Evolutionary conservation across 2,113 vertebrate genomes (phyloP).

Genomic region (Odocoileus virginianus): DNA sequence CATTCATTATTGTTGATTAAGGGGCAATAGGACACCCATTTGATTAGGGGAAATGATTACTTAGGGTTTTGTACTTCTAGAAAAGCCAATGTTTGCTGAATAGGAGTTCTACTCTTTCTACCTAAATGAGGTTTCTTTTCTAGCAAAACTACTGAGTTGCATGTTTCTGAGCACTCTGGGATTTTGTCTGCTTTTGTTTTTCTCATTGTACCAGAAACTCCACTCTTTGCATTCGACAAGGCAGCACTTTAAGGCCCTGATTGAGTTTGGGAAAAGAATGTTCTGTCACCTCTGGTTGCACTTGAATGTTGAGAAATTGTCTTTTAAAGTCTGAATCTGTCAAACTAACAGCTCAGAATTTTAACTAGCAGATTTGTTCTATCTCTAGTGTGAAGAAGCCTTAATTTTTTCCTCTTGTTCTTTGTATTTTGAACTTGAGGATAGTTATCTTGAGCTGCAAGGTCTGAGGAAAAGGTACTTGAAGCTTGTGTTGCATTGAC

Average conservation of each 20-base stretch:
- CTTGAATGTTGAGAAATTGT: neutral
- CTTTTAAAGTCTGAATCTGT: slow-evolving; percentile 17
- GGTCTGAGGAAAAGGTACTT: neutral
- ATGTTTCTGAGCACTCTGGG: neutral
- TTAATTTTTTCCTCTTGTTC: slow-evolving; percentile 13
- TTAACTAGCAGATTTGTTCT: neutral
- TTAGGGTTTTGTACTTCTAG: neutral
- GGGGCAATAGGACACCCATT: neutral
- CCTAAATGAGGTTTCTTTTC: neutral
- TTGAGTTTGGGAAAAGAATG: neutral
- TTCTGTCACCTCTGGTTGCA: neutral
- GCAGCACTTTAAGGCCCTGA: neutral
- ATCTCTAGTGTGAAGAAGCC: neutral
- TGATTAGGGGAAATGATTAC: neutral
- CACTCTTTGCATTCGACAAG: neutral
- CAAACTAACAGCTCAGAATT: slow-evolving; percentile 29
- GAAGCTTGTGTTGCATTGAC: neutral
- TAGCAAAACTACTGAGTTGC: neutral
- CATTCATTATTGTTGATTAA: neutral
- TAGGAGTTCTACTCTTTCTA: slow-evolving; percentile 8
- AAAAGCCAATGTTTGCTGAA: neutral
- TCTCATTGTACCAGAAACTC: neutral
- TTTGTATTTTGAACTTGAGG: neutral
- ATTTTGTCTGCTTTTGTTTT: neutral
- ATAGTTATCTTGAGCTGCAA: neutral